phyloP scores from a whole-genome alignment of 2,113 vertebrate species.

The Grantiella picta region DNA sequence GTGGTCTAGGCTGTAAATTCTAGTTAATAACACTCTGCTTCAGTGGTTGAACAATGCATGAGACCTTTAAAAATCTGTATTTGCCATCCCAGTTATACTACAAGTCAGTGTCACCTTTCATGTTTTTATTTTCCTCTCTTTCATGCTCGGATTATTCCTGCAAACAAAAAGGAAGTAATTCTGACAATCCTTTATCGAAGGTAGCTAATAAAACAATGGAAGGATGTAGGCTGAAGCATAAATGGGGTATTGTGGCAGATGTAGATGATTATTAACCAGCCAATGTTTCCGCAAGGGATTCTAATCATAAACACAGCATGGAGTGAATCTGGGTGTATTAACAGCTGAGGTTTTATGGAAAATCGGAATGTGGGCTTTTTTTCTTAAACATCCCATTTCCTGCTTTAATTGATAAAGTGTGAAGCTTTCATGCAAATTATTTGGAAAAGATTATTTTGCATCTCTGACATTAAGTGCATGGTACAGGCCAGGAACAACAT shows the following conservation, averaged over 20 bases:
- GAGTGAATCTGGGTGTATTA: constrained; percentile 13
- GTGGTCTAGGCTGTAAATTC: constrained; percentile 1
- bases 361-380: background rate
- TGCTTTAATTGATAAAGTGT: constrained; percentile 45
- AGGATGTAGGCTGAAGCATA: constrained; percentile 37
- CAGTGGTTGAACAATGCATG: accelerated
- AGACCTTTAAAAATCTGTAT: background rate
- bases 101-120: background rate
- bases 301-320: constrained; percentile 2
- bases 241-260: constrained; percentile 55
- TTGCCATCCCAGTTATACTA: background rate
- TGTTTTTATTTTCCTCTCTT: background rate
- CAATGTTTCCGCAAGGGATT: constrained; percentile 41
- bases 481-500: background rate
- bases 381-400: constrained; percentile 17
- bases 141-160: background rate
- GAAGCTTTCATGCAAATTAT: constrained; percentile 29
- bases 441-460: background rate
- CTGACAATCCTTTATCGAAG: constrained; percentile 23
- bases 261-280: constrained; percentile 53
- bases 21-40: background rate
- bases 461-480: constrained; percentile 24
- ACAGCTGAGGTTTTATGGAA: constrained; percentile 33
- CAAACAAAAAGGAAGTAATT: constrained; percentile 36
- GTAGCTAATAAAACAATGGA: constrained; percentile 59